Base-by-base conservation (phyloP, 2,888 invertebrate species). In the Nineta flava region DNA sequence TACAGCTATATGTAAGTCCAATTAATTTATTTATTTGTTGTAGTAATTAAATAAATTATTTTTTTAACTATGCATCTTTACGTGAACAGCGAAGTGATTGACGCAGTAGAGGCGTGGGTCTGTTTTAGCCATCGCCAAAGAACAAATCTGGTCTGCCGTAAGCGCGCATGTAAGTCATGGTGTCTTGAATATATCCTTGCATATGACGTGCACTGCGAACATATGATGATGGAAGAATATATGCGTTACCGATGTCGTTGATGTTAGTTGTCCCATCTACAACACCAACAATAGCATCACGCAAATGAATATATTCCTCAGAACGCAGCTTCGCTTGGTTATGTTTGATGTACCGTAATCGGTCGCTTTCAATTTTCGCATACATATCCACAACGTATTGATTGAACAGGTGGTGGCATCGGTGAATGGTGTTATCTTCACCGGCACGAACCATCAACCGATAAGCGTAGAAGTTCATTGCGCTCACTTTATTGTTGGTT, bases 381-480 rank as follows among this genome's bases (percentile, higher is more conserved):
- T 61, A 65, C 58, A 59, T 57, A 51, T 66, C 64, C 13, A 65
- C 63, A 16, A 58, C 45, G 46, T 53, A 65, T 51, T 65, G 63
- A 44, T 61, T 58, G 41, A 59, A 60, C 3, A 65, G 53, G 45
- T 55, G 50, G 3, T 58, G 52, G 49, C 55, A 60, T 50, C 51
- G 47, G 26, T 57, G 40, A 26, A 60, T 50, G 44, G 54, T 35
- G 51, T 59, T 59, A 48, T 52, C 52, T 15, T 47, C 48, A 17
- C 49, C 50, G n/a, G 38, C 49, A 51, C 55, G 45, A 54, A 57
- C 52, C 57, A 58, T 58, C 44, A 58, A 48, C 17, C 55, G 52
- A n/a, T 55, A 59, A 26, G 55, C 53, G 53, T 61, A 61, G 52
- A 50, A 61, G 41, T 57, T 47, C 53, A 54, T 61, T 19, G 53